Percentiles rank a stretch among this genome's conserved stretches.
phyloP scores from a whole-genome alignment of 2,113 vertebrate genomes.

The Trogon melanurus region DNA sequence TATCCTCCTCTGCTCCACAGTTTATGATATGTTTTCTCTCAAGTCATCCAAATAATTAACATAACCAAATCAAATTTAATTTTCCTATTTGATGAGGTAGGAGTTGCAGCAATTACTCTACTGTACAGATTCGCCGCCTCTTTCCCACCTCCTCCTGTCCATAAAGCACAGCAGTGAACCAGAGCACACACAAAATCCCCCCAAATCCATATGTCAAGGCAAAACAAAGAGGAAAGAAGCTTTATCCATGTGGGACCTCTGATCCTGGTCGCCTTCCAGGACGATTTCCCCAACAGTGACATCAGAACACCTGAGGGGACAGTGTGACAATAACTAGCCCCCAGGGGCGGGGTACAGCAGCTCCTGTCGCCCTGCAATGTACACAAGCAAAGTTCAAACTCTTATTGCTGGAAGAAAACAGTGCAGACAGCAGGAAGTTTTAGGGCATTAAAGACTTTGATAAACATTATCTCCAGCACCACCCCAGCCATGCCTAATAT shows the following conservation, averaged over 20 bases:
- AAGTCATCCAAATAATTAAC: conserved; percentile 24
- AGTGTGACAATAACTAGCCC: not conserved
- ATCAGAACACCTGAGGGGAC: not conserved
- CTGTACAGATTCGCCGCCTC: not conserved
- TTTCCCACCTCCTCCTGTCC: not conserved
- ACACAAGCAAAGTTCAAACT: not conserved
- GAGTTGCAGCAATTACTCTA: not conserved
- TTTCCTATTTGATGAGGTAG: not conserved
- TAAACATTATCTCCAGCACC: not conserved
- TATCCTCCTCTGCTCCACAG: not conserved
- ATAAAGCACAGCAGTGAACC: not conserved
- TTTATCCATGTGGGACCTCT: not conserved
- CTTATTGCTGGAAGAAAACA: not conserved
- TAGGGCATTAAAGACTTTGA: not conserved
- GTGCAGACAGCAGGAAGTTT: not conserved
- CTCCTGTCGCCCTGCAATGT: not conserved
- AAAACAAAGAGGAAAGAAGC: not conserved
- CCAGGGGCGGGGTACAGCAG: not conserved
- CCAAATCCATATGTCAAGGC: not conserved
- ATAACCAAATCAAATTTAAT: not conserved
- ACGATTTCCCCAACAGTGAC: fast-evolving
- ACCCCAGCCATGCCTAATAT: not conserved
- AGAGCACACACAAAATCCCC: not conserved
- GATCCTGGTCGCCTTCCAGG: not conserved
- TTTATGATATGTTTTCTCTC: not conserved